Conservation (phyloP, 2,113 vertebrate species). For the Ranitomeya variabilis region DNA sequence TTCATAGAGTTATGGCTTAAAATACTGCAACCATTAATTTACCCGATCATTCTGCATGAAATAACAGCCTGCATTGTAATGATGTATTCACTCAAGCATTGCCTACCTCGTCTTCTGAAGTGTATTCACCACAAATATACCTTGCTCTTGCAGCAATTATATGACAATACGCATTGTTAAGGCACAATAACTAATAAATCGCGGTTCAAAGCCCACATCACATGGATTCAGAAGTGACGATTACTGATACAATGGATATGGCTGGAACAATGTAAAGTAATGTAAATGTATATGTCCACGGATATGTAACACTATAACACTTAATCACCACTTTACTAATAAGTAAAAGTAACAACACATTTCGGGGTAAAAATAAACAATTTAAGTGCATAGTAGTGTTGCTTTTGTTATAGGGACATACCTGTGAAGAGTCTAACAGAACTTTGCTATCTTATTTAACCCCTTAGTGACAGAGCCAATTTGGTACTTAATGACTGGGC, state of each 20-base stretch:
- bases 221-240: background rate
- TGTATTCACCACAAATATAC: background rate
- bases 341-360: no score
- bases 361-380: no score
- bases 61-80: conserved; percentile 15
- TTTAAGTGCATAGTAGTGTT: no score
- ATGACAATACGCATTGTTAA: conserved; percentile 17
- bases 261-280: background rate
- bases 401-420: no score
- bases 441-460: no score
- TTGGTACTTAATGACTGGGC: no score
- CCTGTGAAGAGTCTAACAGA: no score
- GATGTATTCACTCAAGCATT: conserved; percentile 11
- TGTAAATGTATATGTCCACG: background rate
- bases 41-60: conserved; percentile 21
- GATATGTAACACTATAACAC: no score
- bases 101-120: background rate
- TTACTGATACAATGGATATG: background rate
- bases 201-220: background rate
- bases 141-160: conserved; percentile 27
- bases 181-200: background rate
- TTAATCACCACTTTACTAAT: no score
- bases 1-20: background rate
- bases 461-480: no score
- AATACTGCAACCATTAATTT: conserved; percentile 13